phyloP scores from a whole-genome alignment of 2,113 vertebrate genomes.

The Madoqua kirkii region DNA sequence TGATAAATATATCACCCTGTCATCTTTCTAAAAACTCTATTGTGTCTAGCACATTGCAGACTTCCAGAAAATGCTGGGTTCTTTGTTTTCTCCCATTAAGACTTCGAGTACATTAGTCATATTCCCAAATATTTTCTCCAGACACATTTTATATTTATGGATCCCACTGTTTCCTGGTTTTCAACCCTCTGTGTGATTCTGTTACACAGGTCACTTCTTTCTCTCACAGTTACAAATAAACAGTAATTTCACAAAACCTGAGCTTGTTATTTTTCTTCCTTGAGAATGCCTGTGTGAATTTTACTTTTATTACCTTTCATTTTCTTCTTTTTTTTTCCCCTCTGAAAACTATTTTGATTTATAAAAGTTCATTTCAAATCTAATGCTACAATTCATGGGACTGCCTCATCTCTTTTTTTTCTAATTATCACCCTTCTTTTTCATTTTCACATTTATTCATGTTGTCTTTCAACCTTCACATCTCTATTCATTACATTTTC shows the following conservation, averaged over 20 bases:
- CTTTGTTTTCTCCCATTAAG: not conserved
- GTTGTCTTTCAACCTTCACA: not conserved
- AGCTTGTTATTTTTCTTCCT: constrained; percentile 16
- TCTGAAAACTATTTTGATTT: not conserved
- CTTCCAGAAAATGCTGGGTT: not conserved
- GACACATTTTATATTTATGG: not conserved
- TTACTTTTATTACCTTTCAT: not conserved
- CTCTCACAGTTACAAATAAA: not conserved
- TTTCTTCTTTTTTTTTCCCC: not conserved
- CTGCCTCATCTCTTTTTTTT: not conserved
- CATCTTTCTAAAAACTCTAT: not conserved
- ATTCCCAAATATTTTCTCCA: not conserved
- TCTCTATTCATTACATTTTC: not conserved
- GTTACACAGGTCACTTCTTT: not conserved
- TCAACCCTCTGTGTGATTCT: not conserved
- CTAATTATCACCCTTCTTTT: constrained; percentile 22
- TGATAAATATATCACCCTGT: not conserved
- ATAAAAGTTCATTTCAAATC: constrained; percentile 18
- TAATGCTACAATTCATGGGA: not conserved
- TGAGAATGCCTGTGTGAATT: not conserved
- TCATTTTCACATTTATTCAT: constrained; percentile 19
- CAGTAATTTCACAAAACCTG: not conserved
- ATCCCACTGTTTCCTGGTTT: not conserved
- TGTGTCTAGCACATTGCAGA: not conserved
- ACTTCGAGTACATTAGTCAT: not conserved